phyloP scores from a whole-genome alignment of 23 tunicate species.

The Trididemnum clinides region DNA sequence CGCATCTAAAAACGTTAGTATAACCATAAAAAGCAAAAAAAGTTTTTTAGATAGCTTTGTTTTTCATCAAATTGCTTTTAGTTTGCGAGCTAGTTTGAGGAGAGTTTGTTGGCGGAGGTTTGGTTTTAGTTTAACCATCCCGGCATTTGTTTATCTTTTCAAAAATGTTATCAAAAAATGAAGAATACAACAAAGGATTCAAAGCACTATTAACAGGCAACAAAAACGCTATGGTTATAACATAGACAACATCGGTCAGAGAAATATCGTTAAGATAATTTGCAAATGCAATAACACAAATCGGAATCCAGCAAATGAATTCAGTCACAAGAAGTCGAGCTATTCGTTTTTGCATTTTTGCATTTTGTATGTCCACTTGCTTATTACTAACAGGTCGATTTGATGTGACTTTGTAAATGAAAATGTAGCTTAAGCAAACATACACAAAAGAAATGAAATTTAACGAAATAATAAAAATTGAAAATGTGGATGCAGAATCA shows the following conservation, averaged over 20 bases:
- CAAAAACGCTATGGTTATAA: conserved; percentile 5
- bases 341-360: conserved; percentile 27
- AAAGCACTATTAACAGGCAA: conserved; percentile 45
- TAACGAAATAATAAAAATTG: background rate
- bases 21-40: no score
- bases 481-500: background rate
- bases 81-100: no score
- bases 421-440: background rate
- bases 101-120: no score
- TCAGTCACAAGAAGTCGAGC: conserved; percentile 15
- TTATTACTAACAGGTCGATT: background rate
- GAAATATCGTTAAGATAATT: background rate
- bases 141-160: conserved; percentile 2
- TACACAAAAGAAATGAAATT: conserved; percentile 22
- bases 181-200: conserved; percentile 41
- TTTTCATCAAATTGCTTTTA: no score
- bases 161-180: background rate
- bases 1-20: no score
- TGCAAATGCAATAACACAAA: conserved; percentile 29
- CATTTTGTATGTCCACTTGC: conserved; percentile 2
- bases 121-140: no score
- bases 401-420: background rate
- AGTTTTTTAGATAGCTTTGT: no score
- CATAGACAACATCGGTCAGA: background rate
- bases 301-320: conserved; percentile 44